Base-by-base conservation (phyloP, 2,888 invertebrate genomes). In the Mycogona germanica region DNA sequence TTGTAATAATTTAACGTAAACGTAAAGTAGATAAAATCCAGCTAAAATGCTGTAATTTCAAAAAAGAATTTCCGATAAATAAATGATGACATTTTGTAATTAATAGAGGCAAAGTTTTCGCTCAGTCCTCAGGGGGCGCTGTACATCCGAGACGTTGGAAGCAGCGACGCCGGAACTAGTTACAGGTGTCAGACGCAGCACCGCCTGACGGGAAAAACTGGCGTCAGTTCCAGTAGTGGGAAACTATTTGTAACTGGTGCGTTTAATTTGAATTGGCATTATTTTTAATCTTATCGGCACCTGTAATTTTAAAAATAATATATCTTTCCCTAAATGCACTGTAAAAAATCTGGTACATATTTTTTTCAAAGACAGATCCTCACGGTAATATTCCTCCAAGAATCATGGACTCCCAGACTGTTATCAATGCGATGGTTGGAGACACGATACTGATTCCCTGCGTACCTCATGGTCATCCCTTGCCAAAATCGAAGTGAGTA, bases 301-400 rank as follows among this genome's bases (percentile, higher is more conserved):
- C n/a, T n/a, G n/a, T n/a, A n/a, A n/a, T n/a, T n/a, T n/a, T n/a
- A n/a, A n/a, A n/a, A n/a, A n/a, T n/a, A n/a, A n/a, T n/a, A n/a
- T n/a, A n/a, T n/a, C n/a, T n/a, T n/a, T n/a, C n/a, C n/a, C n/a
- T n/a, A n/a, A n/a, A n/a, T n/a, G n/a, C n/a, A n/a, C n/a, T n/a
- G n/a, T n/a, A n/a, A 5, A 21, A 38, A 38, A 38, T 5, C 17
- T 38, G 5, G 17, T 19, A 38, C 21, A 3, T 5, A 38, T 38
- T 21, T 19, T 38, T 38, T 21, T 3, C 17, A 38, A 38, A 38
- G 21, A 19, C 26, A 53, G 53, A 53, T 25, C 53, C 53, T 14
- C 48, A 53, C 28, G 53, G 53, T 17, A 53, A 53, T 28, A 29
- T 53, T 53, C 47, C 28, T 26, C 53, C 53, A 3, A 47, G 40